These are phyloP conservation scores for Pachycephala philippinensis DNA, from an alignment of 2,113 vertebrate species.

Conservation along the genomic window DNA sequence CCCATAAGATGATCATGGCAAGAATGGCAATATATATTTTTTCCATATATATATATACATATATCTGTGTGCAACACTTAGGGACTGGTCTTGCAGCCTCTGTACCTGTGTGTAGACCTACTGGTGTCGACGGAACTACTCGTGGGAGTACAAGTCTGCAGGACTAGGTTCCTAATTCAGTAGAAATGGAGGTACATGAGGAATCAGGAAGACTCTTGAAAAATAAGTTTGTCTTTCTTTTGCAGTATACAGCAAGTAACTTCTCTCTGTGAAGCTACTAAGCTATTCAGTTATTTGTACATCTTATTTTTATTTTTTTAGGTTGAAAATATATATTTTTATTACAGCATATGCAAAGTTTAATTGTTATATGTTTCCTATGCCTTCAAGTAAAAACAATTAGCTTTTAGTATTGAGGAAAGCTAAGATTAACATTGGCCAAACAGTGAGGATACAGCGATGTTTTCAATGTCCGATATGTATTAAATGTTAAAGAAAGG, in stretches of 20 bases:
- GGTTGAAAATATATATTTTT: conserved; percentile 62
- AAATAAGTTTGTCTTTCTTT: conserved; percentile 42
- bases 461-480: conserved; percentile 59
- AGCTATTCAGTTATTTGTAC: conserved; percentile 64
- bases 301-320: conserved; percentile 45
- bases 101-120: neutral
- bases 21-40: conserved; percentile 20
- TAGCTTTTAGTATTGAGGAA: conserved; percentile 50
- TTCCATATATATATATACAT: neutral
- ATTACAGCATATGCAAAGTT: conserved; percentile 62
- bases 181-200: conserved; percentile 43
- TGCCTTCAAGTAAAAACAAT: conserved; percentile 42
- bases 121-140: neutral
- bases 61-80: conserved; percentile 24
- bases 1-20: conserved; percentile 34
- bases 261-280: conserved; percentile 45
- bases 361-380: conserved; percentile 28
- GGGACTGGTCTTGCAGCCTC: conserved; percentile 24
- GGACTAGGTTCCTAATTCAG: conserved; percentile 22
- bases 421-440: conserved; percentile 58
- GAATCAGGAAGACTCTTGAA: conserved; percentile 47
- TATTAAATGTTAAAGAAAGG: conserved; percentile 67
- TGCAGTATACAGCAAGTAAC: conserved; percentile 31
- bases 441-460: conserved; percentile 65
- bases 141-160: neutral